These are phyloP conservation scores for Stichopus chloronotus DNA, from an alignment of 35 echinoderm and acorn worm species.

Conservation along the genomic window DNA sequence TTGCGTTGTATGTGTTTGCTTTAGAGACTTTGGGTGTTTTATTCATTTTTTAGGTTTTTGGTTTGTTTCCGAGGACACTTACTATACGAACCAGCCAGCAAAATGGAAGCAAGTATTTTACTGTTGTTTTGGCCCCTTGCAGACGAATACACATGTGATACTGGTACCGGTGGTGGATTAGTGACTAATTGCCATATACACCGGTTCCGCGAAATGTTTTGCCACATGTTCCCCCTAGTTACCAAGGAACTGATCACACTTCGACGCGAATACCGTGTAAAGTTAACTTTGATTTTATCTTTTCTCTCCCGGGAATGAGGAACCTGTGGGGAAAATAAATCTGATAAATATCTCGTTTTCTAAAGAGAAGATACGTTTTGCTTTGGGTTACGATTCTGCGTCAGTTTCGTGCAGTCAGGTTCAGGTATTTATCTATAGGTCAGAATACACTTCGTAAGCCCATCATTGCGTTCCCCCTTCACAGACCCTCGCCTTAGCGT, in stretches of 20 bases:
- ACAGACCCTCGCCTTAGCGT: conserved; percentile 14
- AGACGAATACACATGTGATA: too few relatives aligned
- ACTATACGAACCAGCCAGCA: too few relatives aligned
- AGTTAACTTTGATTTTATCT: conserved; percentile 2
- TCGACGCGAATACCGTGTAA: background rate
- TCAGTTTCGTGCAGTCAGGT: background rate
- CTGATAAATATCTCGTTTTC: conserved; percentile 51
- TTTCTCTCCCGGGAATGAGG: background rate
- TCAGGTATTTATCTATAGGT: background rate
- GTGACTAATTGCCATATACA: background rate
- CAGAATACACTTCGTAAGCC: conserved; percentile 1
- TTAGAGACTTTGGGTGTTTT: too few relatives aligned
- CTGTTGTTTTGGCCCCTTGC: too few relatives aligned
- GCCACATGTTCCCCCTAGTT: background rate
- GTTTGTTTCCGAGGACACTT: too few relatives aligned
- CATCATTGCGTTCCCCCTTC: conserved; percentile 5
- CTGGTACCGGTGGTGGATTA: too few relatives aligned
- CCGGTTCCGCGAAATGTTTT: conserved; percentile 36
- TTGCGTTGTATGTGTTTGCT: too few relatives aligned
- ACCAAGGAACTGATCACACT: background rate
- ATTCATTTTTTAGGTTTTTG: too few relatives aligned
- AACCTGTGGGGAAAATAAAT: conserved; percentile 26
- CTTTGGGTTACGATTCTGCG: conserved; percentile 21
- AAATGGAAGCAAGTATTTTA: too few relatives aligned
- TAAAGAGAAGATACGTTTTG: conserved; percentile 7